These are phyloP conservation scores for Cirrhinus molitorella DNA, from an alignment of 2,797 vertebrate genomes.

Conservation along the genomic window DNA sequence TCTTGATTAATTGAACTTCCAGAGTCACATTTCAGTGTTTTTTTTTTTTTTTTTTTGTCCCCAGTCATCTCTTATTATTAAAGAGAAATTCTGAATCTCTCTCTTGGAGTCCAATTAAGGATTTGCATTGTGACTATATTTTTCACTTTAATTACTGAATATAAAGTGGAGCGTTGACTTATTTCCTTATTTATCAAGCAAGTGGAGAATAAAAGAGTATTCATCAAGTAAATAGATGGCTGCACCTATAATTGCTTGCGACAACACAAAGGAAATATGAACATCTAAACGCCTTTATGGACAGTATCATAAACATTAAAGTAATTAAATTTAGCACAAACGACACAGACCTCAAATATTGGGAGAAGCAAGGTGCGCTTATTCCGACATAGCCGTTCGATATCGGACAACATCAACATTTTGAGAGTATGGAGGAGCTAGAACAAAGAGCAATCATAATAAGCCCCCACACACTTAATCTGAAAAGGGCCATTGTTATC, in stretches of 20 bases:
- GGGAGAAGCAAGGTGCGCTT: constrained; percentile 63
- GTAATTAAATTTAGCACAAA: constrained; percentile 90
- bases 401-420: constrained; percentile 33
- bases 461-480: constrained; percentile 48
- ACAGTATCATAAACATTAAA: constrained; percentile 90
- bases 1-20: constrained; percentile 98
- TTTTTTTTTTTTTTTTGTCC: constrained; percentile 99
- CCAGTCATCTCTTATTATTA: constrained; percentile 99
- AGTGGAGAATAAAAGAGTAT: constrained; percentile 87
- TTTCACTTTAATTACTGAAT: constrained; percentile 99
- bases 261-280: constrained; percentile 87
- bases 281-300: constrained; percentile 89
- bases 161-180: constrained; percentile 92
- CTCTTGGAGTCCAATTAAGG: constrained; percentile 99
- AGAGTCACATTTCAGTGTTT: constrained; percentile 94
- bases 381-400: constrained; percentile 22
- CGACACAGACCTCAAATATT: constrained; percentile 82
- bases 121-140: constrained; percentile 99
- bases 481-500: constrained; percentile 40
- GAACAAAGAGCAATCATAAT: constrained; percentile 54
- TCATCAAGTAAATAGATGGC: constrained; percentile 99
- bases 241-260: constrained; percentile 91
- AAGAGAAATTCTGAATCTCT: constrained; percentile 99
- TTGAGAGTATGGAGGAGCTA: constrained; percentile 36
- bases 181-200: constrained; percentile 99